Base-by-base conservation (phyloP, 2,888 invertebrate species). In the Lasioglossum lativentre region DNA sequence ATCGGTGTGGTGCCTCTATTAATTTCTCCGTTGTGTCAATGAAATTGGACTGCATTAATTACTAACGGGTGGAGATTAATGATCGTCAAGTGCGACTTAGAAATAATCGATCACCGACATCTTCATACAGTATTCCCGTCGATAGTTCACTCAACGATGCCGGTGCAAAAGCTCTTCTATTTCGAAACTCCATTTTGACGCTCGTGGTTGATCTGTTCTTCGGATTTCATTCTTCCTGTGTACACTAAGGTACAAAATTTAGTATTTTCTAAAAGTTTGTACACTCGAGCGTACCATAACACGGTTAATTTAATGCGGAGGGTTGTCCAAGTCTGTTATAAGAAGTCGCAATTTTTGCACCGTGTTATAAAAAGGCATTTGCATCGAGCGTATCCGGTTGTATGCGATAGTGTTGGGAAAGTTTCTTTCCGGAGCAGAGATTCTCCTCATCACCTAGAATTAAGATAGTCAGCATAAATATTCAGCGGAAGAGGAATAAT, bases 11-110 rank as follows among this genome's bases (percentile, higher is more conserved):
- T 8, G 40, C 45, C 8, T 45, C 23, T 19, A 56, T 59, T 42
- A 59, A 56, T 75, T 40, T n/a, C 56, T 59, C 27, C 16, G 27
- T 47, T 45, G 75, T 71, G 52, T 23, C 75, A 73, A 73, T 59
- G 8, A 56, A 75, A 71, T 19, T 34, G 45, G 70, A 38, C 47
- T 38, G 72, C 40, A 68, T 42, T 72, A 19, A 30, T 72, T 72
- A 34, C 19, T 45, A 10, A 10, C 16, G 10, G 30, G 16, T 2
- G 12, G n/a, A 70, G 45, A 72, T 72, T 72, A 72, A 72, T 23
- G 42, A 71, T 42, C 42, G 16, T 71, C 27, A 0, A n/a, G 71
- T n/a, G 42, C 27, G 4, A 70, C 63, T 63, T 40, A n/a, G 40
- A n/a, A 70, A n/a, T 40, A n/a, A 40, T 70, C 23, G 40, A n/a